A percentile compares a stretch with the other conserved stretches of the same genome.
Conservation (phyloP, 2,888 invertebrate species). For the Lasioglossum marginatum region DNA sequence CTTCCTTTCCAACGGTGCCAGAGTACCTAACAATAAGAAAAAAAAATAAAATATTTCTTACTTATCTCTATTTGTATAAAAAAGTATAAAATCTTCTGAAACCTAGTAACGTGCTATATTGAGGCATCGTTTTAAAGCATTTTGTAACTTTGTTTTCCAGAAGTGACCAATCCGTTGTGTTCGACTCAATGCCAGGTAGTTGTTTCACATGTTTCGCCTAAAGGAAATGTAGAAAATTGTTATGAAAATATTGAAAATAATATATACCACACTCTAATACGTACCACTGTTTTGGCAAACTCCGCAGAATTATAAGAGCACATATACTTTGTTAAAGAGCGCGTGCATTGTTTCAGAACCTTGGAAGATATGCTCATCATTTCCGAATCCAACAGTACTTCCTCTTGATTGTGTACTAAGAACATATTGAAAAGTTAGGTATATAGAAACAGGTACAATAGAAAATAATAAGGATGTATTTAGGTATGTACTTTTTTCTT, state of each 20-base stretch:
- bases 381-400: constrained; percentile 80
- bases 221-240: constrained; percentile 7
- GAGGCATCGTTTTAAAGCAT: constrained; percentile 69
- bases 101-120: constrained; percentile 75
- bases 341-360: constrained; percentile 75
- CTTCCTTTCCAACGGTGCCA: constrained; percentile 66
- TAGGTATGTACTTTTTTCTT: constrained; percentile 76
- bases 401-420: constrained; percentile 75
- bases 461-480: constrained; percentile 12
- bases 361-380: constrained; percentile 78
- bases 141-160: constrained; percentile 68
- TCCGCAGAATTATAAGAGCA: constrained; percentile 73
- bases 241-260: neutral
- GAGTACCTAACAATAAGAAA: constrained; percentile 61
- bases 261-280: neutral
- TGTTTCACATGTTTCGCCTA: constrained; percentile 47
- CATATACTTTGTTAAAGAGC: constrained; percentile 72
- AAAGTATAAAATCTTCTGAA: constrained; percentile 19
- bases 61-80: neutral
- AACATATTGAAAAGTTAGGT: constrained; percentile 22
- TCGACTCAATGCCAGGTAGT: constrained; percentile 37
- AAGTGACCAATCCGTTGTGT: constrained; percentile 74
- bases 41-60: constrained; percentile 2
- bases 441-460: neutral
- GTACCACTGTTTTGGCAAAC: constrained; percentile 77